A percentile compares a stretch with the other conserved stretches of the same genome.
Conservation (phyloP, 2,113 vertebrate species). For the Murina feae region DNA sequence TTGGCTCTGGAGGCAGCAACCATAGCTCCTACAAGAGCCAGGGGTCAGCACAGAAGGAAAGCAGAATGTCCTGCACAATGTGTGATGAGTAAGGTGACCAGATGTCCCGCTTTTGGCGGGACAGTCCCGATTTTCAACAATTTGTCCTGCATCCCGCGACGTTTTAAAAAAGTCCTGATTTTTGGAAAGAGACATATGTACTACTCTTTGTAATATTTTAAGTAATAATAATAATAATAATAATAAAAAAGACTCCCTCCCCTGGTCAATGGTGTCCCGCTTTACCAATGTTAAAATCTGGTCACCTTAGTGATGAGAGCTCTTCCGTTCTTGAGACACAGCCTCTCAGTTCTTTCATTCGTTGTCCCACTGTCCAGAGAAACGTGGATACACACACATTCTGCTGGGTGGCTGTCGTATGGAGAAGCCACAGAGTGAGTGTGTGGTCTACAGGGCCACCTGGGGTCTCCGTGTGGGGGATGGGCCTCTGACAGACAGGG, state of each 20-base stretch:
- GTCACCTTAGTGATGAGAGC: background rate
- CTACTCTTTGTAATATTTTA: too few species aligned
- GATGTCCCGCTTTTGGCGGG: too few species aligned
- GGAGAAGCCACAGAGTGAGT: background rate
- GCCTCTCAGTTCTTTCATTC: background rate
- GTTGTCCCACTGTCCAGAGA: background rate
- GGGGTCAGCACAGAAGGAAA: background rate
- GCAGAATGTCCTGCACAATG: background rate
- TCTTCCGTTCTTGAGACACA: background rate
- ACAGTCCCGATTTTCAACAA: too few species aligned
- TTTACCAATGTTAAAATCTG: too few species aligned
- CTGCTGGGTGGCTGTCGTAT: background rate
- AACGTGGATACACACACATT: background rate
- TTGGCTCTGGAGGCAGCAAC: background rate
- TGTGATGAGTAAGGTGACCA: too few species aligned
- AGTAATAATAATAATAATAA: too few species aligned
- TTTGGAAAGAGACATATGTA: too few species aligned
- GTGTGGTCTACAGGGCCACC: background rate
- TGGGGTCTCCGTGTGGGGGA: rapidly evolving
- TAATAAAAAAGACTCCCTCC: too few species aligned
- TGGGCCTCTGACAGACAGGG: background rate
- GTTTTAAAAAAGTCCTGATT: too few species aligned
- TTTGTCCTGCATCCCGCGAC: too few species aligned
- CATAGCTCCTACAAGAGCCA: background rate
- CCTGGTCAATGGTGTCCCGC: too few species aligned